Percentiles rank a stretch among this genome's conserved stretches.
Evolutionary conservation across 2,888 invertebrate species (phyloP).

Genomic region (Imbricaverruca yamaguchii): DNA sequence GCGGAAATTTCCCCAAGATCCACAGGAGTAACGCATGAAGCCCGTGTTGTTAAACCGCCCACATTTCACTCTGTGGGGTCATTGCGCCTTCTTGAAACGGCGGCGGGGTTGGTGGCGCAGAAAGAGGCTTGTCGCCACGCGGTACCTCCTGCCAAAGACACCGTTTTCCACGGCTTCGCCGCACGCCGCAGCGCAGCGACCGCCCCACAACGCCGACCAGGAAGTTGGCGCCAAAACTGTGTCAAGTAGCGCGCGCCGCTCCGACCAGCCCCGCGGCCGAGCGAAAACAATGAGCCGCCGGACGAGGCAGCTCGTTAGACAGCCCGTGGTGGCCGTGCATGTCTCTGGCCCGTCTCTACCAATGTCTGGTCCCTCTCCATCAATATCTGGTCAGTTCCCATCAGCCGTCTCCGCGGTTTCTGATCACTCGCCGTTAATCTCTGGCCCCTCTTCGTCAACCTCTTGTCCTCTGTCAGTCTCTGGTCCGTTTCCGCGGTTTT

Average conservation of each 20-base stretch:
- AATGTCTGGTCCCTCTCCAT: too few species aligned
- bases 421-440: too few species aligned
- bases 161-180: not conserved
- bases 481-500: too few species aligned
- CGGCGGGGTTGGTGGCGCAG: too few species aligned
- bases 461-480: too few species aligned
- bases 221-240: constrained; percentile 3
- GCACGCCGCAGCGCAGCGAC: not conserved
- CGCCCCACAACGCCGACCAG: not conserved
- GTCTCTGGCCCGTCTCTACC: too few species aligned
- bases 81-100: not conserved
- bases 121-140: too few species aligned
- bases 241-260: not conserved
- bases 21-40: not conserved
- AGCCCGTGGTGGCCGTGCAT: too few species aligned
- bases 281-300: not conserved
- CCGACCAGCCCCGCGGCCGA: not conserved
- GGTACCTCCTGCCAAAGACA: not conserved
- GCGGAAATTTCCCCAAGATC: too few species aligned
- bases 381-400: too few species aligned
- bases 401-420: too few species aligned
- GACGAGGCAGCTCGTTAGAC: not conserved
- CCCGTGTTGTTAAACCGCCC: not conserved
- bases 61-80: not conserved
- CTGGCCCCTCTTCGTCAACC: too few species aligned